phyloP scores from a whole-genome alignment of 2,797 vertebrate genomes.

The Anguilla pacifica region DNA sequence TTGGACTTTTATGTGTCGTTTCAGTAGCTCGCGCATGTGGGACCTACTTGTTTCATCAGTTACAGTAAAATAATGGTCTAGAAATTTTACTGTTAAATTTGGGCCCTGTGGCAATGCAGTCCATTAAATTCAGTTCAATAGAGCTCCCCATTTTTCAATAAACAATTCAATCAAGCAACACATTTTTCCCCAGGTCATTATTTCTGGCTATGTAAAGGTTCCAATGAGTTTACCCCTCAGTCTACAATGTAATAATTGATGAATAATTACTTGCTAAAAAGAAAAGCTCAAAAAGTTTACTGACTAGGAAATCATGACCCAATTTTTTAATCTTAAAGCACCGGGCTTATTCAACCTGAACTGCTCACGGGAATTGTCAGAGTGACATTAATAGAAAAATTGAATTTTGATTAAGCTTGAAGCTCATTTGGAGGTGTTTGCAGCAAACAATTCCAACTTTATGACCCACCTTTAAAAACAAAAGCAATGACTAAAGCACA shows the following conservation, averaged over 20 bases:
- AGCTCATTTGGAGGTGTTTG: slow-evolving; percentile 6
- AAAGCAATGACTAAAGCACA: slow-evolving; percentile 5
- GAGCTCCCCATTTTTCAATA: not conserved
- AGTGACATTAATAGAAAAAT: slow-evolving; percentile 32
- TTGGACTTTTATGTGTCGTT: not conserved
- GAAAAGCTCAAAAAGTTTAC: not conserved
- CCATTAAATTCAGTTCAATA: slow-evolving; percentile 13
- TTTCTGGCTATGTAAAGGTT: slow-evolving; percentile 13
- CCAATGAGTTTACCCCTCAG: slow-evolving; percentile 16
- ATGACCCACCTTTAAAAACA: slow-evolving; percentile 6
- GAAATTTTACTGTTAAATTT: slow-evolving; percentile 20
- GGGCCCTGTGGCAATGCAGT: not conserved
- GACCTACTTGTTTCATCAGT: not conserved
- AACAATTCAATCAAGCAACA: slow-evolving; percentile 10
- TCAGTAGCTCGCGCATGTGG: not conserved
- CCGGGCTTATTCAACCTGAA: slow-evolving; percentile 27
- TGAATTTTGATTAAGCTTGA: slow-evolving; percentile 35
- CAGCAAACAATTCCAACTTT: not conserved
- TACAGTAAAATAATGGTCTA: not conserved
- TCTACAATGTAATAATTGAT: slow-evolving; percentile 28
- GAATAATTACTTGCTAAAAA: slow-evolving; percentile 21
- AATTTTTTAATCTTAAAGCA: slow-evolving; percentile 29
- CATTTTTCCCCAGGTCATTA: not conserved
- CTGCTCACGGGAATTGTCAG: slow-evolving; percentile 28
- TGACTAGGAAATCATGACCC: slow-evolving; percentile 25